Percentiles rank a stretch among this genome's conserved stretches.
Evolutionary conservation across 2,113 vertebrate species (phyloP).

Genomic region (Globicephala melas): DNA sequence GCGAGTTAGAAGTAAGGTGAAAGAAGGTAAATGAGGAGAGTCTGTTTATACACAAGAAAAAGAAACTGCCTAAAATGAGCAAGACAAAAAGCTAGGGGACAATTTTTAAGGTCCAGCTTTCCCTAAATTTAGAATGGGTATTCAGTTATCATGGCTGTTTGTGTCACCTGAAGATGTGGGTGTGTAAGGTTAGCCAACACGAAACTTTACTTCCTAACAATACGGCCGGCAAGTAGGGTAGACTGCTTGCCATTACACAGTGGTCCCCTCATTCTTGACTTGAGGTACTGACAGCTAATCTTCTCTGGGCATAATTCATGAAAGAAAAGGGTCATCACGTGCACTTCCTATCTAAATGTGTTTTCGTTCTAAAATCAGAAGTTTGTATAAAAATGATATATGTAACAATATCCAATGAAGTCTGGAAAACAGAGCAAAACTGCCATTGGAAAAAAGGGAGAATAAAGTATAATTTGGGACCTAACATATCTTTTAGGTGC

Average conservation of each 20-base stretch:
- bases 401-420: not conserved
- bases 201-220: not conserved
- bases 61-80: not conserved
- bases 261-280: accelerated
- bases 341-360: not conserved
- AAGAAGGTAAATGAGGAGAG: not conserved
- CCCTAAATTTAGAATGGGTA: not conserved
- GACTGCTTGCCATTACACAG: accelerated
- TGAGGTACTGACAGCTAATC: not conserved
- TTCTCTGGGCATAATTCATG: not conserved
- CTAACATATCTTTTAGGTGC: not conserved
- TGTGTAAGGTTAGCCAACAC: not conserved
- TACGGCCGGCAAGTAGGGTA: accelerated
- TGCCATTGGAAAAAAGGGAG: not conserved
- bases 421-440: not conserved
- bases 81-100: not conserved
- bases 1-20: not conserved
- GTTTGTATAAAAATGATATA: not conserved
- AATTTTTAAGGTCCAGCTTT: not conserved
- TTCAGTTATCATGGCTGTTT: accelerated
- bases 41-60: too few species aligned
- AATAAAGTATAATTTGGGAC: not conserved
- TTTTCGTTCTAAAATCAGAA: not conserved
- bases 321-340: not conserved
- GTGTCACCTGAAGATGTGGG: not conserved